These are phyloP conservation scores for Eudasyphora cyanicolor DNA, from an alignment of 2,888 invertebrate species.

Conservation along the genomic window DNA sequence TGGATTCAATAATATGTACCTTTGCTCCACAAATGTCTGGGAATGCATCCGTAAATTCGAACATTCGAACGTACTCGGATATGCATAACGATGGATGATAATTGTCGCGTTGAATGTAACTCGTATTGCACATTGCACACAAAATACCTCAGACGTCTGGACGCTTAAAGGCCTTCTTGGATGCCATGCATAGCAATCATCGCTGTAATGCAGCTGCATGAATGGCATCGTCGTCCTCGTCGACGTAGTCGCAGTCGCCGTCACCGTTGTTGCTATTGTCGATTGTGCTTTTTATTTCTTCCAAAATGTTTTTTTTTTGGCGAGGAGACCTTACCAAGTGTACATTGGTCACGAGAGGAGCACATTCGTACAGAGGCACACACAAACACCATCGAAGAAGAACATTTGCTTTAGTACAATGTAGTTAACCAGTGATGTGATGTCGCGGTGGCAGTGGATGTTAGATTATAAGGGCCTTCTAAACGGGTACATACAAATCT, in stretches of 20 bases:
- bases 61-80: slow-evolving; percentile 1
- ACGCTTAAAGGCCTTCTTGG: slow-evolving; percentile 57
- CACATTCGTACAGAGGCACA: background rate
- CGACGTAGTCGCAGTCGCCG: background rate
- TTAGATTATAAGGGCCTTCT: too few species aligned
- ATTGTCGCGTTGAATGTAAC: slow-evolving; percentile 36
- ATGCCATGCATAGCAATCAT: slow-evolving; percentile 51
- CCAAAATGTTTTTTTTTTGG: slow-evolving; percentile 16
- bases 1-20: background rate
- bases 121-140: slow-evolving; percentile 24
- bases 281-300: slow-evolving; percentile 25
- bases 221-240: too few species aligned
- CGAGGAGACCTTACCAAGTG: slow-evolving; percentile 47
- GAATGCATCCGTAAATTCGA: slow-evolving; percentile 18
- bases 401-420: too few species aligned
- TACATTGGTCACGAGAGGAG: slow-evolving; percentile 55
- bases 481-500: too few species aligned
- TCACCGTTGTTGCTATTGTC: slow-evolving; percentile 8
- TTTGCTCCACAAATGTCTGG: slow-evolving; percentile 6
- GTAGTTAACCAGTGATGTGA: too few species aligned
- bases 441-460: too few species aligned
- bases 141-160: slow-evolving; percentile 59
- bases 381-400: too few species aligned
- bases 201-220: slow-evolving; percentile 59
- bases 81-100: slow-evolving; percentile 35